phyloP scores from a whole-genome alignment of 2,888 invertebrate genomes.

The Frankliniella intonsa region DNA sequence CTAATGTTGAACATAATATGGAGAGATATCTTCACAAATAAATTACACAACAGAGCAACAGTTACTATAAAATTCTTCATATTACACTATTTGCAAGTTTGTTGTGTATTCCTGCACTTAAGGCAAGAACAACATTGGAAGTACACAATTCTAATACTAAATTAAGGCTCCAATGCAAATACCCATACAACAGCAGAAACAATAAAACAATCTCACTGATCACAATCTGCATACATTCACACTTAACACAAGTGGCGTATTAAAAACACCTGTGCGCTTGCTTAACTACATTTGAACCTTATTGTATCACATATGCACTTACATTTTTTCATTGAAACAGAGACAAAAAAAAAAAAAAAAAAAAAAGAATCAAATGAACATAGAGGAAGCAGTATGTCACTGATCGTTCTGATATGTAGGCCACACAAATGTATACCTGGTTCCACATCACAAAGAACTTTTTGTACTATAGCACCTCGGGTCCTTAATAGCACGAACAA shows the following conservation, averaged over 20 bases:
- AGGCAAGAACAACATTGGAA: slow-evolving; percentile 20
- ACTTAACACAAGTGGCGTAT: not conserved
- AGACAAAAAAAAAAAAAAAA: slow-evolving; percentile 6
- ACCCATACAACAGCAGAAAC: slow-evolving; percentile 17
- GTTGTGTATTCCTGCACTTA: slow-evolving; percentile 13
- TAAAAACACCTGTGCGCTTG: slow-evolving; percentile 9
- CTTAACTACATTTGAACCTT: slow-evolving; percentile 13
- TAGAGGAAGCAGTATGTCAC: not conserved
- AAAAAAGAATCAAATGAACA: not conserved
- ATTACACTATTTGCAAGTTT: slow-evolving; percentile 25
- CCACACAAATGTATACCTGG: not conserved
- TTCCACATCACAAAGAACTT: slow-evolving; percentile 10
- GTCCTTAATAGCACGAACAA: not conserved
- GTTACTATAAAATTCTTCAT: slow-evolving; percentile 16
- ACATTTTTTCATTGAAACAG: not conserved
- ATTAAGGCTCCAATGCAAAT: slow-evolving; percentile 12
- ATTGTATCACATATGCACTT: slow-evolving; percentile 25
- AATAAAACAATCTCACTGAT: slow-evolving; percentile 23
- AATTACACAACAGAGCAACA: slow-evolving; percentile 26
- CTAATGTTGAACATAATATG: slow-evolving; percentile 20
- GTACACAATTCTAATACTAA: slow-evolving; percentile 20
- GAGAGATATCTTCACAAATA: slow-evolving; percentile 14
- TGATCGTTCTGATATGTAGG: slow-evolving; percentile 16
- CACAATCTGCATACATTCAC: slow-evolving; percentile 10
- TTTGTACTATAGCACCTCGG: slow-evolving; percentile 2